phyloP scores from a whole-genome alignment of 2,888 invertebrate genomes.

The Homarus gammarus region DNA sequence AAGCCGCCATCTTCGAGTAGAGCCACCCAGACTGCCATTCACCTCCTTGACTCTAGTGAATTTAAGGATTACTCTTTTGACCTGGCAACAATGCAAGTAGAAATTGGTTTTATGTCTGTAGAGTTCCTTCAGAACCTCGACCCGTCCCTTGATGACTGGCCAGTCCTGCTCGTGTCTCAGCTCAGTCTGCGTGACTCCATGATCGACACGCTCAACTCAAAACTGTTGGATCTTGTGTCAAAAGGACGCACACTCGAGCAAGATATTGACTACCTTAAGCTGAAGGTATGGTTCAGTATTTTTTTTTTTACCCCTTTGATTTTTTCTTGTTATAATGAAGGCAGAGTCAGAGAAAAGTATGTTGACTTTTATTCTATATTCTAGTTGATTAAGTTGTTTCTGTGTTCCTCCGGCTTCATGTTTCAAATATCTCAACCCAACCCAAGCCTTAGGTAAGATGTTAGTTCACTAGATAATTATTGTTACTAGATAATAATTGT shows the following conservation, averaged over 20 bases:
- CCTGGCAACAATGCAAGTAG: conserved; percentile 13
- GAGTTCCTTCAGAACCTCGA: conserved; percentile 36
- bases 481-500: no score
- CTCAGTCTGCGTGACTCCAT: conserved; percentile 39
- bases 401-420: no score
- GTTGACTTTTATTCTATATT: no score
- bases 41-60: conserved; percentile 21
- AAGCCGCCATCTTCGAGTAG: background rate
- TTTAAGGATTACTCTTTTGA: conserved; percentile 21
- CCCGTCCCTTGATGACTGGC: conserved; percentile 42
- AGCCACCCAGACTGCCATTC: conserved; percentile 34
- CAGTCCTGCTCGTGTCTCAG: conserved; percentile 51
- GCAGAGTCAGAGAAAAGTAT: no score
- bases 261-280: conserved; percentile 43
- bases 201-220: conserved; percentile 21
- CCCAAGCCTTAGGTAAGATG: no score
- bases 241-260: conserved; percentile 28
- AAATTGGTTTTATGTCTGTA: conserved; percentile 47
- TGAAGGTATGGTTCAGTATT: conserved; percentile 6
- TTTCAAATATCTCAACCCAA: no score
- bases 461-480: no score
- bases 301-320: background rate
- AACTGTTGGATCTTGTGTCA: conserved; percentile 17
- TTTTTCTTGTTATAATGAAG: background rate
- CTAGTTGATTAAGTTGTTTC: background rate